phyloP scores from a whole-genome alignment of 2,113 vertebrate species.

The Micromys minutus region DNA sequence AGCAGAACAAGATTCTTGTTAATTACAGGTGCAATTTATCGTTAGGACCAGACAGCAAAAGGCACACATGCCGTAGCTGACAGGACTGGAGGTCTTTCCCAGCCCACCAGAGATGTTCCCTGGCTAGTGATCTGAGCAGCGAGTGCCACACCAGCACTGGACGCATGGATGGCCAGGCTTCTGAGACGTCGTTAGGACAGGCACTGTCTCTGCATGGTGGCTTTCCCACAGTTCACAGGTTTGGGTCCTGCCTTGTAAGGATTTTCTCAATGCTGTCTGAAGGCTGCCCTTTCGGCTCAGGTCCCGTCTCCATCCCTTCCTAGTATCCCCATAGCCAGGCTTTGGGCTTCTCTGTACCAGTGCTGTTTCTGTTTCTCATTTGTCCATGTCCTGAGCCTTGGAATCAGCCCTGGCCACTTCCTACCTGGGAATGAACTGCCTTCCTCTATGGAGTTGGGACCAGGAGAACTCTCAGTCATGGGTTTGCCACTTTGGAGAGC shows the following conservation, averaged over 20 bases:
- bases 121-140: neutral
- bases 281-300: neutral
- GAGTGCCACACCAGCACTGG: neutral
- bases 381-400: neutral
- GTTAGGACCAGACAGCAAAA: fast-evolving
- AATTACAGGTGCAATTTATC: fast-evolving
- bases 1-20: neutral
- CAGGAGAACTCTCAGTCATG: neutral
- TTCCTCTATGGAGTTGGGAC: neutral
- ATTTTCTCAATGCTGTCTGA: neutral
- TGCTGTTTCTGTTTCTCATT: neutral
- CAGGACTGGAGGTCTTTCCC: fast-evolving
- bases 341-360: fast-evolving
- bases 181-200: fast-evolving
- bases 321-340: no score
- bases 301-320: fast-evolving
- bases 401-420: neutral
- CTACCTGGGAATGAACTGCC: neutral
- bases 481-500: neutral
- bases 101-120: fast-evolving
- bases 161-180: fast-evolving
- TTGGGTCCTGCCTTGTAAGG: neutral
- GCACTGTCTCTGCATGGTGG: neutral
- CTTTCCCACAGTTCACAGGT: fast-evolving
- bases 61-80: fast-evolving